Percentiles rank a stretch among this genome's conserved stretches.
phyloP scores from a whole-genome alignment of 2,888 invertebrate species.

The Blera fallax region DNA sequence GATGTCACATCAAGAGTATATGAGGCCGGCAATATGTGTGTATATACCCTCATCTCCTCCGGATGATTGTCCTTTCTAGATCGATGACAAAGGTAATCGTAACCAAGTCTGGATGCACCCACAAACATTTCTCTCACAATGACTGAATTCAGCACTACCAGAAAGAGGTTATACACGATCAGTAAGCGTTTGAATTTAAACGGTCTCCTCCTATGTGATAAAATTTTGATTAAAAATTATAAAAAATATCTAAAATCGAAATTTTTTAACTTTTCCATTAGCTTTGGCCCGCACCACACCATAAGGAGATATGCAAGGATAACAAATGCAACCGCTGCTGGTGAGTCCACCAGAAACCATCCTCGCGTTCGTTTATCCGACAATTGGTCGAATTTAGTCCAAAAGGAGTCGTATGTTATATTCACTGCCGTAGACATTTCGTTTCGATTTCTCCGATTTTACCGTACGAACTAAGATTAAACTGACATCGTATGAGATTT shows the following conservation, averaged over 20 bases:
- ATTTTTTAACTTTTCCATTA: slow-evolving; percentile 86
- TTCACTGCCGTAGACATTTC: not conserved
- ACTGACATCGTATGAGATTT: not conserved
- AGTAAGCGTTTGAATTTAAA: slow-evolving; percentile 89
- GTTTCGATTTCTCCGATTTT: not conserved
- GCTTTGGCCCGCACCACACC: slow-evolving; percentile 90
- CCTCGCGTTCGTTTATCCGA: slow-evolving; percentile 89
- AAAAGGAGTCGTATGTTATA: not conserved
- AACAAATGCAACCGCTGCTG: slow-evolving; percentile 87
- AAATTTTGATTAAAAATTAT: slow-evolving; percentile 17
- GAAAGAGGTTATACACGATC: slow-evolving; percentile 92
- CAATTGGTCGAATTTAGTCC: slow-evolving; percentile 73
- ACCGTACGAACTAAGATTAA: not conserved
- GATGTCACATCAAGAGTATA: not conserved
- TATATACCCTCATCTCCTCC: slow-evolving; percentile 90
- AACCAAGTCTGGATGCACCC: slow-evolving; percentile 88
- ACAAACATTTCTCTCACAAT: slow-evolving; percentile 90
- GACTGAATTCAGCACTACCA: slow-evolving; percentile 91
- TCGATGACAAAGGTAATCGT: slow-evolving; percentile 94
- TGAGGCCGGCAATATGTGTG: not conserved
- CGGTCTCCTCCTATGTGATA: slow-evolving; percentile 84
- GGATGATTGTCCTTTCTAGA: slow-evolving; percentile 89
- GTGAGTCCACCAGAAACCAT: slow-evolving; percentile 93
- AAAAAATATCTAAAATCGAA: not conserved
- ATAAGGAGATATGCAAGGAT: slow-evolving; percentile 88